phyloP scores from a whole-genome alignment of 2,797 vertebrate species.

The Notoglanidium macrostoma region DNA sequence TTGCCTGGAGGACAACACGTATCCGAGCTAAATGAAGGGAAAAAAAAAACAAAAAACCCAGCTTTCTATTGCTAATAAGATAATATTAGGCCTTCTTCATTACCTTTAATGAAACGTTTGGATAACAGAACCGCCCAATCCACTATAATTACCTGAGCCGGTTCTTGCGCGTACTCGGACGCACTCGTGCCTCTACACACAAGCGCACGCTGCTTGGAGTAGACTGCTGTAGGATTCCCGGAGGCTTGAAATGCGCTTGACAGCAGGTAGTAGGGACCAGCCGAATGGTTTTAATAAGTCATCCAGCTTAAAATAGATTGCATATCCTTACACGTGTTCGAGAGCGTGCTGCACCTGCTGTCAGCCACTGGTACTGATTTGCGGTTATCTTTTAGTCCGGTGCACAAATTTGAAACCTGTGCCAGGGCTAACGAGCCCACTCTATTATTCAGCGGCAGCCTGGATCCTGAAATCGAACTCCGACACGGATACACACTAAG shows the following conservation, averaged over 20 bases:
- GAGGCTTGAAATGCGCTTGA: conserved; percentile 59
- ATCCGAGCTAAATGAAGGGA: background rate
- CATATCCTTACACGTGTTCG: conserved; percentile 41
- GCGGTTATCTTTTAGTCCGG: background rate
- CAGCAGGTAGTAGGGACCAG: conserved; percentile 52
- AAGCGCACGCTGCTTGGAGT: conserved; percentile 20
- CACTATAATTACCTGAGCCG: background rate
- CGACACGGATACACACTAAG: background rate
- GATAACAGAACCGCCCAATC: background rate
- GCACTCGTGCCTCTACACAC: conserved; percentile 9
- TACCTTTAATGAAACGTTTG: background rate
- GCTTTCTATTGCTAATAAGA: background rate
- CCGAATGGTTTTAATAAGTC: conserved; percentile 74
- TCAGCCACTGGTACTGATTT: background rate
- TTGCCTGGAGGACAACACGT: background rate
- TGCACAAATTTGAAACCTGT: background rate
- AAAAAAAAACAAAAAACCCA: background rate
- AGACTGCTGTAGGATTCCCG: conserved; percentile 55
- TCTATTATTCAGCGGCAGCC: background rate
- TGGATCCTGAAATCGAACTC: background rate
- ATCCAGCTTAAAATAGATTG: conserved; percentile 69
- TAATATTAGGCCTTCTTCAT: background rate
- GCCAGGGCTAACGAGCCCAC: background rate
- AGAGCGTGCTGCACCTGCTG: background rate
- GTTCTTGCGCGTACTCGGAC: conserved; percentile 21